Conservation (phyloP, 2,888 invertebrate species). For the Eupithecia dodoneata region DNA sequence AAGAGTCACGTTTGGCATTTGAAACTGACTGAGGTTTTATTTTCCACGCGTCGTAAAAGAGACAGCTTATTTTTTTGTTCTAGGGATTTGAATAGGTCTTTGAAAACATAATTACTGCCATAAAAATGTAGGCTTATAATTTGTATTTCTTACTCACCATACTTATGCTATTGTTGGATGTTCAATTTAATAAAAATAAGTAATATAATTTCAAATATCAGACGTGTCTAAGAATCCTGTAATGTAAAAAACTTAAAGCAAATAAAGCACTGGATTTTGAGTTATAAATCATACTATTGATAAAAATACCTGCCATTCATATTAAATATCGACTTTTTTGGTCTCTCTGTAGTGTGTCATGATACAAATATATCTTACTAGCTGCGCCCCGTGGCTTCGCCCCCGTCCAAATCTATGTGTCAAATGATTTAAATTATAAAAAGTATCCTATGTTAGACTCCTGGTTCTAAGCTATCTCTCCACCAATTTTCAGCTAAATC, state of each 20-base stretch:
- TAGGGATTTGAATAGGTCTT: neutral
- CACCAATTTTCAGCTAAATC: no score
- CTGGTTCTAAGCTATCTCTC: no score
- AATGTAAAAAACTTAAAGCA: neutral
- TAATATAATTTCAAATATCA: neutral
- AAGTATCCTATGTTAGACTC: no score
- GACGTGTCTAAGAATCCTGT: no score
- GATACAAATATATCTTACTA: neutral
- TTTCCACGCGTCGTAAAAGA: neutral
- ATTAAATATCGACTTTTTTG: no score
- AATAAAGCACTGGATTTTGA: neutral
- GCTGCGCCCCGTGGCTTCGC: no score
- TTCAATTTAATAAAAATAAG: neutral
- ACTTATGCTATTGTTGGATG: neutral
- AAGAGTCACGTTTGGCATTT: conserved; percentile 30
- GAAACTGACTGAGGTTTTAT: conserved; percentile 8
- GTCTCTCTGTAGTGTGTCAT: neutral
- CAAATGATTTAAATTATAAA: no score
- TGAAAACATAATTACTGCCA: neutral
- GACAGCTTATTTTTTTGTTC: neutral
- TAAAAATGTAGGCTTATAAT: neutral
- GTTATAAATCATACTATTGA: neutral
- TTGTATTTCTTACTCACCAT: neutral
- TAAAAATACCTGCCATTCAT: neutral
- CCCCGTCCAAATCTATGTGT: no score